phyloP scores from a whole-genome alignment of 2,797 vertebrate species.

The Holocentrus rufus region DNA sequence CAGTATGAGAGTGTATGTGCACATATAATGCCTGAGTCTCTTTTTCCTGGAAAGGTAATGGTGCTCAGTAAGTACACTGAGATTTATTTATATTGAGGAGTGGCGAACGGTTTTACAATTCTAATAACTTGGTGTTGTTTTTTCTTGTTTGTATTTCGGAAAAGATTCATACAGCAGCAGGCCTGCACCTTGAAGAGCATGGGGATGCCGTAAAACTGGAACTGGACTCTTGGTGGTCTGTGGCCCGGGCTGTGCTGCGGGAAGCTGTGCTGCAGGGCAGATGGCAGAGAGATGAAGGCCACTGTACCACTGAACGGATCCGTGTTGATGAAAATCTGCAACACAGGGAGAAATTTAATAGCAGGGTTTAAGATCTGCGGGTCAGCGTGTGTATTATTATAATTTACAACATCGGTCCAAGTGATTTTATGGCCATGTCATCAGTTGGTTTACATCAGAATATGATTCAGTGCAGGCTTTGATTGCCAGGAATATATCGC shows the following conservation, averaged over 20 bases:
- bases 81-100: too few species aligned
- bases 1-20: too few species aligned
- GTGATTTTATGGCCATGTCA: background rate
- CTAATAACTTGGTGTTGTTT: too few species aligned
- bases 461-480: background rate
- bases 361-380: background rate
- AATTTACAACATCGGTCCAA: background rate
- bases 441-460: too few species aligned
- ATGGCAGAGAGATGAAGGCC: conserved; percentile 87
- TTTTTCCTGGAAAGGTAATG: too few species aligned
- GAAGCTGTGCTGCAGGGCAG: conserved; percentile 78
- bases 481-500: too few species aligned
- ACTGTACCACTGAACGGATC: conserved; percentile 74
- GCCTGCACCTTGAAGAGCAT: conserved; percentile 84
- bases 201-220: conserved; percentile 87
- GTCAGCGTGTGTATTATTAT: background rate
- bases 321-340: conserved; percentile 83
- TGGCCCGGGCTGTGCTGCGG: conserved; percentile 46
- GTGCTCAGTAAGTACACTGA: too few species aligned
- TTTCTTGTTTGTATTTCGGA: background rate
- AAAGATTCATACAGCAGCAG: background rate
- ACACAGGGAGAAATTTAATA: conserved; percentile 10
- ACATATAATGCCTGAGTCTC: too few species aligned
- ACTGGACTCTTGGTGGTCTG: conserved; percentile 82
- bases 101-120: too few species aligned